Percentiles rank a stretch among this genome's conserved stretches.
Conservation (phyloP, 2,113 vertebrate genomes). For the Onychostoma macrolepis region DNA sequence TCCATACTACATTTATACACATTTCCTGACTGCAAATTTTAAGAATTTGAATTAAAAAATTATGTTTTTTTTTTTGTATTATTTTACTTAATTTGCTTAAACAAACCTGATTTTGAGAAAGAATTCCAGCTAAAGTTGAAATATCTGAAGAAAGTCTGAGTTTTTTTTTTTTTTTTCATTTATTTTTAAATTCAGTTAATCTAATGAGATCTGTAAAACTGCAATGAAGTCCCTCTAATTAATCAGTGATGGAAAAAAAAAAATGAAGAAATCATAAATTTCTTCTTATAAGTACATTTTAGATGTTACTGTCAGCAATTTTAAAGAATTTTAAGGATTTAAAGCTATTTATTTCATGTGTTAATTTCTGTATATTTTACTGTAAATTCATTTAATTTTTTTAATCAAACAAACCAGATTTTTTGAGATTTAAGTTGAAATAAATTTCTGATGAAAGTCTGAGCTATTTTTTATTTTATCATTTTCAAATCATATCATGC, state of each 20-base stretch:
- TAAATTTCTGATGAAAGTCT: background rate
- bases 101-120: constrained; percentile 2
- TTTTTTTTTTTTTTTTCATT: background rate
- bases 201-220: background rate
- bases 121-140: background rate
- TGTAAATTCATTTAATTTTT: background rate
- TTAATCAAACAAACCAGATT: background rate
- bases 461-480: too few species aligned
- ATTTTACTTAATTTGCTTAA: background rate
- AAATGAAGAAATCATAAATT: too few species aligned
- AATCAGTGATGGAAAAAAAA: background rate
- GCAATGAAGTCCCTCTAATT: background rate
- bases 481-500: background rate
- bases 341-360: background rate
- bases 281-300: background rate
- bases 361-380: background rate
- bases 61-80: background rate
- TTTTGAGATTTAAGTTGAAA: background rate
- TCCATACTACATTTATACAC: background rate
- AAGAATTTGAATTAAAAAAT: background rate
- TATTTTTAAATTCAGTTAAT: background rate
- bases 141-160: background rate
- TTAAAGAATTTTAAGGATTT: background rate
- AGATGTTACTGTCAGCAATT: background rate
- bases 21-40: background rate